Conservation (phyloP, 2,113 vertebrate species). For the Thalassarche chlororhynchos region DNA sequence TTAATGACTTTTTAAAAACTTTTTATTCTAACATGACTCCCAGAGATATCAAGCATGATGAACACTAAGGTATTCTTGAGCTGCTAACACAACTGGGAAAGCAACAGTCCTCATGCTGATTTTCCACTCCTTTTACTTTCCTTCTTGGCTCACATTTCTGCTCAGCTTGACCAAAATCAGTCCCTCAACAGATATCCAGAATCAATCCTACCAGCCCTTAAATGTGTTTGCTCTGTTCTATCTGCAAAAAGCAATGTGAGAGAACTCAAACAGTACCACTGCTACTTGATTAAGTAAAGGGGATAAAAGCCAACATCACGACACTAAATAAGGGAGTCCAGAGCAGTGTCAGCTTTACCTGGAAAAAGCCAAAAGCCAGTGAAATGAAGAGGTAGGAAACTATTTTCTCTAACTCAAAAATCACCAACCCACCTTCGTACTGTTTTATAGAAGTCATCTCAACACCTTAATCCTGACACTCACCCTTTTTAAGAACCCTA, state of each 20-base stretch:
- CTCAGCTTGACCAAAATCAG: not conserved
- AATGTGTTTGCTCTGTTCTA: not conserved
- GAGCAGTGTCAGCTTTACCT: not conserved
- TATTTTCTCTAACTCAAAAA: not conserved
- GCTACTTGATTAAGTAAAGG: not conserved
- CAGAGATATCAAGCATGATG: not conserved
- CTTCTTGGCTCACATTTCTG: not conserved
- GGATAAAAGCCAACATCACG: not conserved
- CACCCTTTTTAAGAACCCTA: not conserved
- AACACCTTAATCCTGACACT: not conserved
- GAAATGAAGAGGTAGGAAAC: not conserved
- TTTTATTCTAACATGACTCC: not conserved
- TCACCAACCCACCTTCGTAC: not conserved
- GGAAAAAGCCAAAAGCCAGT: not conserved
- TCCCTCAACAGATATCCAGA: not conserved
- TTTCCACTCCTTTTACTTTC: not conserved
- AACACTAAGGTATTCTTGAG: not conserved
- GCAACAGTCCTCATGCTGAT: fast-evolving
- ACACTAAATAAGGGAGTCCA: not conserved
- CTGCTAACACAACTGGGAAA: not conserved
- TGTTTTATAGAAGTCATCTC: not conserved
- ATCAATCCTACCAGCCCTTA: not conserved
- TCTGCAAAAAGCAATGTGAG: not conserved
- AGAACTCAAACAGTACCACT: not conserved
- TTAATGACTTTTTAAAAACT: not conserved